These are phyloP conservation scores for Trididemnum nubilum DNA, from an alignment of 23 tunicate species.

Conservation along the genomic window DNA sequence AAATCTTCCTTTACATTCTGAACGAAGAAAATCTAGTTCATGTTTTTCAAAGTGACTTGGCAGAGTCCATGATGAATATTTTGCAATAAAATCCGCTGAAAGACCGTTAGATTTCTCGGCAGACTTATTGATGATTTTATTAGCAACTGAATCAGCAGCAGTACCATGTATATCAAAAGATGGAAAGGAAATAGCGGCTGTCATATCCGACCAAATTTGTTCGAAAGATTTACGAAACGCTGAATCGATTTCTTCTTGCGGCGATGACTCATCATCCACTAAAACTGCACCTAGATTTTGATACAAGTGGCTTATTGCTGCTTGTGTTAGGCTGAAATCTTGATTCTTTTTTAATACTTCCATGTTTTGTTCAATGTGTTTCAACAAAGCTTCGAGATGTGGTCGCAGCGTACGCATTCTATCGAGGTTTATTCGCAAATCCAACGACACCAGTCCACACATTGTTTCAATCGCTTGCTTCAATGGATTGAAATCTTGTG, in stretches of 20 bases:
- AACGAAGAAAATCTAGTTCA: background rate
- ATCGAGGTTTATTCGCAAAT: too few species aligned
- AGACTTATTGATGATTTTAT: background rate
- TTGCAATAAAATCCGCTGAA: background rate
- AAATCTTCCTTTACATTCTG: background rate
- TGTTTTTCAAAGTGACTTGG: background rate
- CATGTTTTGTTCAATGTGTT: background rate
- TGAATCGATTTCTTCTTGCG: background rate
- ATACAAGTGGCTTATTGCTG: background rate
- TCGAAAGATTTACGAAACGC: background rate
- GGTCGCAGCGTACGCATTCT: too few species aligned
- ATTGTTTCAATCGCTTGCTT: background rate
- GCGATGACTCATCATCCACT: background rate
- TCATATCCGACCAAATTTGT: background rate
- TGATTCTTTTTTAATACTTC: too few species aligned
- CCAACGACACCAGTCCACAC: slow-evolving; percentile 16
- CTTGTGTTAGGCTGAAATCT: background rate
- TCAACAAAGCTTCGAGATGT: background rate
- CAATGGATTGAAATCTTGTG: slow-evolving; percentile 1
- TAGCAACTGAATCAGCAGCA: background rate
- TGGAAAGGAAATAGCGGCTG: too few species aligned
- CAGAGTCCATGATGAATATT: background rate
- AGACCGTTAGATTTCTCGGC: background rate
- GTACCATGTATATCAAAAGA: background rate
- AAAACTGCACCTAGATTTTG: background rate